These are phyloP conservation scores for Carollia perspicillata DNA, from an alignment of 2,113 vertebrate species.

Conservation along the genomic window DNA sequence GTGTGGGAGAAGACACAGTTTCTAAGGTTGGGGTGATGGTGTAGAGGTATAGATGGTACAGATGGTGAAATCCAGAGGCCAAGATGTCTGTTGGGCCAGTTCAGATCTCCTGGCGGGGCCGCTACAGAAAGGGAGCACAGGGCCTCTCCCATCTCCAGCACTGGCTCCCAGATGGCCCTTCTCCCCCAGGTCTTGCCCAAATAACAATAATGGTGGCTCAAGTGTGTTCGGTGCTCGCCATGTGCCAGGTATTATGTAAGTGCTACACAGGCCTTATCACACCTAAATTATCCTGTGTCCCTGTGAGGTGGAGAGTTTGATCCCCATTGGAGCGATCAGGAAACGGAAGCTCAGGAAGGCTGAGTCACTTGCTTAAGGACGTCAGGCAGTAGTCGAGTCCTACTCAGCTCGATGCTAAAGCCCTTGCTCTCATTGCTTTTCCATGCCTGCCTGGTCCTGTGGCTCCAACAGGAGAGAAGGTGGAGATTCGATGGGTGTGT, in stretches of 20 bases:
- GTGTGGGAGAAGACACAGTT: not conserved
- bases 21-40: not conserved
- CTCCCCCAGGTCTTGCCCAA: not conserved
- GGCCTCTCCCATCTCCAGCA: not conserved
- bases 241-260: not conserved
- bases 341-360: not conserved
- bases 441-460: not conserved
- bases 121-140: not conserved
- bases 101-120: not conserved
- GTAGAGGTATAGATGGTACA: not conserved
- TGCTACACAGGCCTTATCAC: not conserved
- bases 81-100: not conserved
- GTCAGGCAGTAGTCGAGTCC: not conserved
- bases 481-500: not conserved
- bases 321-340: not conserved
- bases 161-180: not conserved
- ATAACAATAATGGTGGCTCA: too few species aligned
- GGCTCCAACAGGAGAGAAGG: not conserved
- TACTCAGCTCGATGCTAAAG: not conserved
- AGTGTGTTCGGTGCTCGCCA: not conserved
- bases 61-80: not conserved
- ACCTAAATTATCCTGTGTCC: not conserved
- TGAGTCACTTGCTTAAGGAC: not conserved
- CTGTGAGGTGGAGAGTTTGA: not conserved
- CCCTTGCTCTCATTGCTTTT: not conserved